Evolutionary conservation across 2,888 invertebrate species (phyloP).

Genomic region (Orthonychiurus folsomi): DNA sequence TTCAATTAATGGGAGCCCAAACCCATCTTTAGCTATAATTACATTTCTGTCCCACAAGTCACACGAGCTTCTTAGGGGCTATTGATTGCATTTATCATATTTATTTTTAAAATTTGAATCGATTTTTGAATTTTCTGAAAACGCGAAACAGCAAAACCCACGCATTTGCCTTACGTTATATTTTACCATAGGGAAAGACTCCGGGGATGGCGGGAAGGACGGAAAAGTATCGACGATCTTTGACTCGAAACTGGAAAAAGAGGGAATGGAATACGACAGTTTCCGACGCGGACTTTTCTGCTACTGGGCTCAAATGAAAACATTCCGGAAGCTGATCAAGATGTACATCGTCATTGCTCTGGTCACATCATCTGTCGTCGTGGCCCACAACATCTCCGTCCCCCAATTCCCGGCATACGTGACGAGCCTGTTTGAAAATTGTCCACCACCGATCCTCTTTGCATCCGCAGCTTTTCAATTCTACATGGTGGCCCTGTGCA

Average conservation of each 20-base stretch:
- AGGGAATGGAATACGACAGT: conserved; percentile 37
- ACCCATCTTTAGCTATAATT: too few species aligned
- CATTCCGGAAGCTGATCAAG: conserved; percentile 27
- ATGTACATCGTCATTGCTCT: conserved; percentile 32
- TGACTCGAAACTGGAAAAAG: conserved; percentile 28
- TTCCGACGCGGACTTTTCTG: conserved; percentile 38
- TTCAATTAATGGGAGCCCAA: too few species aligned
- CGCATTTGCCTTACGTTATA: too few species aligned
- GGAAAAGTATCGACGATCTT: conserved; percentile 35
- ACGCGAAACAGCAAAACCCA: too few species aligned
- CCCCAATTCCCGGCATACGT: conserved; percentile 28
- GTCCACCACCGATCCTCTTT: conserved; percentile 17
- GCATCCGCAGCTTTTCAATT: conserved; percentile 31
- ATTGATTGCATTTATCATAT: too few species aligned
- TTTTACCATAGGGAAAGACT: conserved; percentile 28
- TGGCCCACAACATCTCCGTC: conserved; percentile 23
- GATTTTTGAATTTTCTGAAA: too few species aligned
- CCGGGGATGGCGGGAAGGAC: conserved; percentile 20
- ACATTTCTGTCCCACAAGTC: too few species aligned
- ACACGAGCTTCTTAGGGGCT: too few species aligned
- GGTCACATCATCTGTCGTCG: conserved; percentile 24
- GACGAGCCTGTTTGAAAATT: conserved; percentile 7
- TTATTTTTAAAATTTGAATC: too few species aligned
- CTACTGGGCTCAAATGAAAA: conserved; percentile 30
- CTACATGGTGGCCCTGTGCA: conserved; percentile 35